phyloP scores from a whole-genome alignment of 92 coral and sea anemone species.

The Porites rus region DNA sequence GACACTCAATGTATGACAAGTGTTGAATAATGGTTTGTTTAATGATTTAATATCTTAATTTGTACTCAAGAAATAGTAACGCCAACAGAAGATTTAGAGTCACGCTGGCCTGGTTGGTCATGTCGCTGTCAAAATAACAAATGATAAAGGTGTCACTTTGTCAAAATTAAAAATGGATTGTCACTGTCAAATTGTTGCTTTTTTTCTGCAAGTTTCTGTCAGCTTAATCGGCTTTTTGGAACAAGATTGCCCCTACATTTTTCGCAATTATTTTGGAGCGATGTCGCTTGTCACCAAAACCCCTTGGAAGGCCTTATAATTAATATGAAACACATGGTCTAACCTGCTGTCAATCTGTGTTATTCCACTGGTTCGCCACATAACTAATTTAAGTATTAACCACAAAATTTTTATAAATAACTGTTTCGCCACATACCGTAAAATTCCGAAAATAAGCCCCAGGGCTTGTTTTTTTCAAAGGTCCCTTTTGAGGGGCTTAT shows the following conservation, averaged over 20 bases:
- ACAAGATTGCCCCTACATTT: conserved; percentile 8
- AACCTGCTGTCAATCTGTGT: too few relatives aligned
- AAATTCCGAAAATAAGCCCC: too few relatives aligned
- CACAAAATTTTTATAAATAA: too few relatives aligned
- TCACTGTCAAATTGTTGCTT: conserved; percentile 25
- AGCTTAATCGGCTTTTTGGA: conserved; percentile 24
- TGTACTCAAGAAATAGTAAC: too few relatives aligned
- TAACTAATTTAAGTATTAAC: too few relatives aligned
- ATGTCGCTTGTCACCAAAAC: conserved; percentile 50
- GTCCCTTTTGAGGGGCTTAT: too few relatives aligned
- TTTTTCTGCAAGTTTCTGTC: conserved; percentile 47
- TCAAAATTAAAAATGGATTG: conserved; percentile 47
- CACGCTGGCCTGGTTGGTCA: conserved; percentile 33
- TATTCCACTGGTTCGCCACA: too few relatives aligned
- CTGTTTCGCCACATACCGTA: too few relatives aligned
- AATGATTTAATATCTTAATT: too few relatives aligned
- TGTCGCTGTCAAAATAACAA: conserved; percentile 39
- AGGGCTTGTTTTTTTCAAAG: too few relatives aligned
- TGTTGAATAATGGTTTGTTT: not conserved
- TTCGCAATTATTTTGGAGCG: conserved; percentile 17
- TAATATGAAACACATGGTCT: not conserved
- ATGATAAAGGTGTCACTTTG: conserved; percentile 38
- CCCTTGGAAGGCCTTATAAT: conserved; percentile 41
- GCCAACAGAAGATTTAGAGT: not conserved
- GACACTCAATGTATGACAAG: not conserved